phyloP scores from a whole-genome alignment of 2,888 invertebrate species.

The Deilephila elpenor region DNA sequence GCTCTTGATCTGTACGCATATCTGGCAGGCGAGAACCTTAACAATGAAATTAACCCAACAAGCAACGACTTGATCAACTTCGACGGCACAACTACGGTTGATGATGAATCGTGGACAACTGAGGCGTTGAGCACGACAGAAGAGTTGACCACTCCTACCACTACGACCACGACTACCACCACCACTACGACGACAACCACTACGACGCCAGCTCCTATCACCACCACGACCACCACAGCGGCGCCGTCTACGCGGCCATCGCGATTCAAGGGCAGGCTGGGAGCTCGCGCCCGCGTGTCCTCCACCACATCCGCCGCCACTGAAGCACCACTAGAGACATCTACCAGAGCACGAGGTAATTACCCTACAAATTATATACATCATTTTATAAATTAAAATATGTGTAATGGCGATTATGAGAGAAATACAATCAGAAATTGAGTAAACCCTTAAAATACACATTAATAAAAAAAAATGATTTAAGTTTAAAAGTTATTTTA shows the following conservation, averaged over 20 bases:
- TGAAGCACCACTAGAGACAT: slow-evolving; percentile 74
- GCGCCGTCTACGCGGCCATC: slow-evolving; percentile 74
- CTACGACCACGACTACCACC: slow-evolving; percentile 84
- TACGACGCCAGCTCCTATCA: slow-evolving; percentile 78
- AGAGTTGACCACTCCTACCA: slow-evolving; percentile 81
- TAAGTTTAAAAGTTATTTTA: too few relatives aligned
- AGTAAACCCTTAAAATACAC: too few relatives aligned
- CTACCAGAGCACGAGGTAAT: slow-evolving; percentile 81
- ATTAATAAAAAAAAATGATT: too few relatives aligned
- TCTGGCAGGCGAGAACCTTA: slow-evolving; percentile 86
- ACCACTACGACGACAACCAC: slow-evolving; percentile 84
- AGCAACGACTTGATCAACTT: slow-evolving; percentile 61
- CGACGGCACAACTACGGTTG: slow-evolving; percentile 71
- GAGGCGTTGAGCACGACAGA: slow-evolving; percentile 77
- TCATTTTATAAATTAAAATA: not conserved
- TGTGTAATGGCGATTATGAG: not conserved
- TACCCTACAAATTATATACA: not conserved
- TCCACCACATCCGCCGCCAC: slow-evolving; percentile 73
- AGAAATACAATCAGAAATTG: too few relatives aligned
- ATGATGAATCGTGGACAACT: slow-evolving; percentile 73
- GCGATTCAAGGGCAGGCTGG: slow-evolving; percentile 73
- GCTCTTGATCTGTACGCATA: slow-evolving; percentile 93
- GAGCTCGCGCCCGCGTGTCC: slow-evolving; percentile 76
- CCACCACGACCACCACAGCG: slow-evolving; percentile 75
- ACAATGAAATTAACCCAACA: slow-evolving; percentile 82